A percentile compares a stretch with the other conserved stretches of the same genome.
These are phyloP conservation scores for Alaudala cheleensis DNA, from an alignment of 2,113 vertebrate species.

Conservation along the genomic window DNA sequence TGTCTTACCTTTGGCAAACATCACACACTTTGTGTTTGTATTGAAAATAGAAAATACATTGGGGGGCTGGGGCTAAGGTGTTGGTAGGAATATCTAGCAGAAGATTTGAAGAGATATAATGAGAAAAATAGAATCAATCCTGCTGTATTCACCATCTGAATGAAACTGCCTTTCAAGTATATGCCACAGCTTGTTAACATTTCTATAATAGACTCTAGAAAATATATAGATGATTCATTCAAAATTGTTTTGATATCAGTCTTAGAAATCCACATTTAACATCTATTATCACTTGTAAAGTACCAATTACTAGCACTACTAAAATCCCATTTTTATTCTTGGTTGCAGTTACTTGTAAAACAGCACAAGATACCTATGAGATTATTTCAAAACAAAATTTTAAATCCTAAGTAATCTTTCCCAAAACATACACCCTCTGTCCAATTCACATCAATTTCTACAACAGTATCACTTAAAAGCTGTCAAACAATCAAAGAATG, in stretches of 20 bases:
- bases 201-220: background rate
- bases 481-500: conserved; percentile 56
- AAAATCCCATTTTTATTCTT: conserved; percentile 42
- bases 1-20: background rate
- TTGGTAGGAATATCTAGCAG: background rate
- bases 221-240: background rate
- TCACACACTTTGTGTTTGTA: fast-evolving
- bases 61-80: background rate
- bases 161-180: background rate
- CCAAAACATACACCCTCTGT: conserved; percentile 26
- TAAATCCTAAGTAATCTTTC: conserved; percentile 17
- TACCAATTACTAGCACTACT: background rate
- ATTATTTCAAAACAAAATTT: conserved; percentile 38
- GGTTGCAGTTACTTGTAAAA: background rate
- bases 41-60: background rate
- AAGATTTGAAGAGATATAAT: background rate
- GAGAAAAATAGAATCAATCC: background rate
- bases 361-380: conserved; percentile 5
- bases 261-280: conserved; percentile 57
- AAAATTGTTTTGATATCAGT: conserved; percentile 4
- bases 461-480: conserved; percentile 50
- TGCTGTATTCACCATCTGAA: background rate
- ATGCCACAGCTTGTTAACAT: background rate
- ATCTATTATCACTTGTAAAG: conserved; percentile 41
- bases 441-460: conserved; percentile 61